Evolutionary conservation across 2,797 vertebrate genomes (phyloP), one percentile per base, ranked within the genome.

Genomic region (Hozukius guyotensis): DNA sequence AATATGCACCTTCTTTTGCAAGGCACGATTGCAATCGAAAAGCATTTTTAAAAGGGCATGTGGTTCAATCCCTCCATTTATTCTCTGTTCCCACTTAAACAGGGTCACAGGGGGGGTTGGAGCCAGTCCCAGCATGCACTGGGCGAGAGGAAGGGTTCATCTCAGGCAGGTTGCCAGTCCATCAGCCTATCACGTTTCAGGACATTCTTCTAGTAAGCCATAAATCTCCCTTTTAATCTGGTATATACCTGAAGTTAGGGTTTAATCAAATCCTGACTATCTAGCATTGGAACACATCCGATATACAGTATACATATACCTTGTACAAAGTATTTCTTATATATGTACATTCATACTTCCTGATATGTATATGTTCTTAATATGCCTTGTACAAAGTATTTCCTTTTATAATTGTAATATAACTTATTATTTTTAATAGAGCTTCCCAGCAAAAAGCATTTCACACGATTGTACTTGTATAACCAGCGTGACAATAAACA

Each of bases 1-100:
- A 53, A 53, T 53, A n/a, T 53, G 49, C 20, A 53, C 49, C 25
- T 59, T 84, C 25, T 72, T 72, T 62, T 60, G 10, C 63, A 12
- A n/a, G 2, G 57, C 36, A 70, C 52, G n/a, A 60, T n/a, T 76
- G 34, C 38, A 81, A 74, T 74, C 74, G 74, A 77, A 78, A 62
- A 53, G 27, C 20, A 83, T 83, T 80, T 82, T 78, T 29, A 61
- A 71, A 77, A 77, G 53, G 55, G 24, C 73, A 75, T 6, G 38
- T 9, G 32, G 64, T 57, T 87, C 24, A 49, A 72, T 74, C 46
- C 63, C 60, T 66, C 29, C 31, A 80, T 77, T 77, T 82, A 69
- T 75, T 87, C 53, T 60, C 59, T 31, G 52, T 69, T 18, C 25
- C 18, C 60, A 74, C 49, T 81, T 57, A 83, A 64, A 49, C 24